Evolutionary conservation across 2,888 invertebrate genomes (phyloP).

Genomic region (Mesoligia furuncula): DNA sequence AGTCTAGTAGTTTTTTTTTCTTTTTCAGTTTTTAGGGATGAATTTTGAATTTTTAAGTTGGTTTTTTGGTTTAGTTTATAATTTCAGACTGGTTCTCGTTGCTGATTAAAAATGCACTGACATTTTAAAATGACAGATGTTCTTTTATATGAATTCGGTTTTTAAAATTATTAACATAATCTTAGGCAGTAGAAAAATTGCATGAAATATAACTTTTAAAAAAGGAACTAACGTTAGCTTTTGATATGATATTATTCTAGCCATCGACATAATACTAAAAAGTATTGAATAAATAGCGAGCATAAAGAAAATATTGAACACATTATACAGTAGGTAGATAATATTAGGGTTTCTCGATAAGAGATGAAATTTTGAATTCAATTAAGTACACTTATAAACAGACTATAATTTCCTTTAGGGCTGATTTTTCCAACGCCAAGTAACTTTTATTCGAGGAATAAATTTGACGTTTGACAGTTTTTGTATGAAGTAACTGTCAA

Average conservation of each 20-base stretch:
- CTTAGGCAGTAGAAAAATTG: no score
- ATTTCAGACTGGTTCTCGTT: conserved; percentile 15
- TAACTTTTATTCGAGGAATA: no score
- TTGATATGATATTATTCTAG: neutral
- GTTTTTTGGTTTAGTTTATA: neutral
- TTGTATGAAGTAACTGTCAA: no score
- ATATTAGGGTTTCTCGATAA: conserved; percentile 9
- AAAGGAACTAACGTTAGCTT: neutral
- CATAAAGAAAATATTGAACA: neutral
- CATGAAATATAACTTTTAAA: no score
- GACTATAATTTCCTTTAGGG: conserved; percentile 11
- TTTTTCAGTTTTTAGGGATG: neutral
- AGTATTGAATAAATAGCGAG: neutral
- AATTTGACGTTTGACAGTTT: no score
- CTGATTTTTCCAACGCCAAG: no score
- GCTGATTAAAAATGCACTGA: neutral
- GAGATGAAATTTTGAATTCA: conserved; percentile 36
- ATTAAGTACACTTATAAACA: conserved; percentile 24
- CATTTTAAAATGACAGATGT: conserved; percentile 2
- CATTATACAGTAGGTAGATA: neutral
- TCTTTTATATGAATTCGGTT: neutral
- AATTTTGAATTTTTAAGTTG: neutral
- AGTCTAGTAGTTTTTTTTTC: conserved; percentile 3
- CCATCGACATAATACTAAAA: neutral
- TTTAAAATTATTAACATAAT: neutral